Conservation (phyloP, 2,888 invertebrate species). For the Dinocampus coccinellae region DNA sequence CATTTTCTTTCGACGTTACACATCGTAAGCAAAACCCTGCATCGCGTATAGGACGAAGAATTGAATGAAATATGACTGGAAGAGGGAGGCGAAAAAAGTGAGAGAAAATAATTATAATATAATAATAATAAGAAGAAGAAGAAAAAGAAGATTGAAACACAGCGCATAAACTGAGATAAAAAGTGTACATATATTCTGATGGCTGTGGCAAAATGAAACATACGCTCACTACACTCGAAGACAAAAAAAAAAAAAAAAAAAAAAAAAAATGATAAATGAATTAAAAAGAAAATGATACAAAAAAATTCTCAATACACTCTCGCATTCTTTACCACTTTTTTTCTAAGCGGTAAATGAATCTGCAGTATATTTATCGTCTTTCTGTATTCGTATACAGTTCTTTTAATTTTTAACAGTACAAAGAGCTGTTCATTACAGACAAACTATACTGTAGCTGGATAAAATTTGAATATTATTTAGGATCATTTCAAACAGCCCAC, state of each 20-base stretch:
- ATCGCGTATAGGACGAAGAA: conserved; percentile 10
- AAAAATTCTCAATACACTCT: no score
- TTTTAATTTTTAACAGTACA: no score
- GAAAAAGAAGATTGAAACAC: neutral
- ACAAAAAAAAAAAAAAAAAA: neutral
- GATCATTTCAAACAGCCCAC: neutral
- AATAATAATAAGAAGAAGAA: conserved; percentile 5
- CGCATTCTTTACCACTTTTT: no score
- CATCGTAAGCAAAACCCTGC: conserved; percentile 31
- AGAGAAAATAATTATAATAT: conserved; percentile 3
- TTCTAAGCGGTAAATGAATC: no score
- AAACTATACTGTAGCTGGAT: neutral
- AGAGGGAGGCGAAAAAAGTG: neutral
- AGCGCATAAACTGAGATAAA: neutral
- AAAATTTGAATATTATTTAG: neutral
- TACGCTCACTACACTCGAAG: conserved; percentile 1
- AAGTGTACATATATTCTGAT: neutral
- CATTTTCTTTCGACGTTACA: conserved; percentile 36
- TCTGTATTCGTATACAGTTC: no score
- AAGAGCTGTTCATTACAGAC: no score
- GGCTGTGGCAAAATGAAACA: conserved; percentile 8
- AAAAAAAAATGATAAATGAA: neutral
- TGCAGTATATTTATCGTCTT: no score
- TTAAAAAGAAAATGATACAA: conserved; percentile 1
- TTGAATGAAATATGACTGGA: no score